Percentiles rank a stretch among this genome's conserved stretches.
Evolutionary conservation across 2,888 invertebrate species (phyloP).

Genomic region (Macroteleia sp.): DNA sequence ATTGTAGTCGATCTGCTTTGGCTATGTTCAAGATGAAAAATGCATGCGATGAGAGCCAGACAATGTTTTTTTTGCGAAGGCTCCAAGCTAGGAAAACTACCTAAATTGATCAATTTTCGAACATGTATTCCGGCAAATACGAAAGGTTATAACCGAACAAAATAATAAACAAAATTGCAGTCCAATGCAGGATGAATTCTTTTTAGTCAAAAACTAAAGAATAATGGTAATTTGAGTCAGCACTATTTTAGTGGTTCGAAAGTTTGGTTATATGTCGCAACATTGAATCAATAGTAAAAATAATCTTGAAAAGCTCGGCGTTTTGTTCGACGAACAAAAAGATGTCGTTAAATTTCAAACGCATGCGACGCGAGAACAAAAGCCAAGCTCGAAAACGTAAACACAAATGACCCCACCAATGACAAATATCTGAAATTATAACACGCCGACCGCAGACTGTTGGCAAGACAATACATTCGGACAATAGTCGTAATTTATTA

Average conservation of each 20-base stretch:
- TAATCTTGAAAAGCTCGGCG: too few relatives aligned
- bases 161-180: too few relatives aligned
- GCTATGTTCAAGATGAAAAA: slow-evolving; percentile 46
- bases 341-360: neutral
- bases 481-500: slow-evolving; percentile 49
- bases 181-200: too few relatives aligned
- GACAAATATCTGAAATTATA: slow-evolving; percentile 50
- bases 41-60: slow-evolving; percentile 54
- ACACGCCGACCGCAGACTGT: slow-evolving; percentile 16
- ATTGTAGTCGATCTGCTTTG: slow-evolving; percentile 47
- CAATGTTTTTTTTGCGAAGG: slow-evolving; percentile 50
- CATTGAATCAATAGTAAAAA: too few relatives aligned
- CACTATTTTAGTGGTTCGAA: too few relatives aligned
- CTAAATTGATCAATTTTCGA: slow-evolving; percentile 54
- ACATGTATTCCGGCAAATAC: slow-evolving; percentile 34
- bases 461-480: slow-evolving; percentile 50
- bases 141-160: slow-evolving; percentile 28
- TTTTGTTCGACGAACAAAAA: neutral
- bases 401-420: slow-evolving; percentile 18
- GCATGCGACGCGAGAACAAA: neutral
- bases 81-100: slow-evolving; percentile 36
- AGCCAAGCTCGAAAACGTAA: neutral
- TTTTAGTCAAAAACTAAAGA: too few relatives aligned
- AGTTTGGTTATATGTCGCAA: too few relatives aligned
- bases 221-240: too few relatives aligned